Evolutionary conservation across 2,797 vertebrate genomes (phyloP).

Genomic region (Lemur catta): DNA sequence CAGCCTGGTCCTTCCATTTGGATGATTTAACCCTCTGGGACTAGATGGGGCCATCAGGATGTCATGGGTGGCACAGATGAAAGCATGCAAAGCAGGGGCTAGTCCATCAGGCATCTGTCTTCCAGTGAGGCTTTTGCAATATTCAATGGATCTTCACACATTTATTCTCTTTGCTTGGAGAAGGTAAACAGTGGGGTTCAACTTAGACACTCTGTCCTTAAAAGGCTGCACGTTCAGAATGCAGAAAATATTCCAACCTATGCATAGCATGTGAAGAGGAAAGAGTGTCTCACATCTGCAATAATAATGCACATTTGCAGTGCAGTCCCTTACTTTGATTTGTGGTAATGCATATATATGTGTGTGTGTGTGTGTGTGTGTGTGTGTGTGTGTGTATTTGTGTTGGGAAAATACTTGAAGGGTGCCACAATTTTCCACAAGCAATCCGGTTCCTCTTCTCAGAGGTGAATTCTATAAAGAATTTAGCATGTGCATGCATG

Average conservation of each 20-base stretch:
- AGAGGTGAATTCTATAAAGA: neutral
- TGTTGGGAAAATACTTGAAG: neutral
- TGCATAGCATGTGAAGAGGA: neutral
- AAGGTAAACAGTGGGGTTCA: neutral
- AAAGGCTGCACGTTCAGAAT: neutral
- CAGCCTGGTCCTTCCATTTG: slow-evolving; percentile 50
- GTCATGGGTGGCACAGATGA: neutral
- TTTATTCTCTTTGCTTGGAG: neutral
- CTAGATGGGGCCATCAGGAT: neutral
- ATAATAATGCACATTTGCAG: neutral
- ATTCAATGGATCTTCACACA: neutral
- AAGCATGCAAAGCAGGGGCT: neutral
- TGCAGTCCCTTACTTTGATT: neutral
- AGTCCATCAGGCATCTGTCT: neutral
- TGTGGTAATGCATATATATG: too few relatives aligned
- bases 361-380: too few relatives aligned
- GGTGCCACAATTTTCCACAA: neutral
- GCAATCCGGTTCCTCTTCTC: neutral
- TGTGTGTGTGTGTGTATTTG: neutral
- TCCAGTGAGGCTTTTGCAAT: neutral
- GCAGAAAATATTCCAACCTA: neutral
- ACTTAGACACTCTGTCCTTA: neutral
- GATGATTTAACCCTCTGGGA: slow-evolving; percentile 20
- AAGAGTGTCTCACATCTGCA: neutral
- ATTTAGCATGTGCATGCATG: neutral